These are phyloP conservation scores for Acronicta alni DNA, from an alignment of 2,888 invertebrate genomes.

Conservation along the genomic window DNA sequence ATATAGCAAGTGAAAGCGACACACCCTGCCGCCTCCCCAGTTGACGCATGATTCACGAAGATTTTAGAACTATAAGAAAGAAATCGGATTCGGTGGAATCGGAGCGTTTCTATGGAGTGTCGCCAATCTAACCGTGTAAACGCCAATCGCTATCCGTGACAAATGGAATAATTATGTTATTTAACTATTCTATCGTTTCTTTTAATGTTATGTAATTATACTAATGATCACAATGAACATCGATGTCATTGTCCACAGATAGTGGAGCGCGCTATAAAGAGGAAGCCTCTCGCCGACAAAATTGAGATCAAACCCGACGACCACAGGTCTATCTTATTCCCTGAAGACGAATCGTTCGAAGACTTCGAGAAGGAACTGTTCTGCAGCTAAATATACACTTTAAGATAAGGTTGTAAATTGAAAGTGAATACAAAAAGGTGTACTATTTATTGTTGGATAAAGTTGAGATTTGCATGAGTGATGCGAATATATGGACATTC, in stretches of 20 bases:
- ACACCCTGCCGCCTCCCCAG: no score
- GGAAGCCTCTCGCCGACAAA: conserved; percentile 80
- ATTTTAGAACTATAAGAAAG: no score
- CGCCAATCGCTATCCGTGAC: no score
- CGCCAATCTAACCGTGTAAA: no score
- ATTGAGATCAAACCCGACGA: conserved; percentile 77
- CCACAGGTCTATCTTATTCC: conserved; percentile 90
- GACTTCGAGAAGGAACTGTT: conserved; percentile 91
- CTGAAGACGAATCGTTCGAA: conserved; percentile 88
- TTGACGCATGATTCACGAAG: no score
- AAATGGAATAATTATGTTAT: no score
- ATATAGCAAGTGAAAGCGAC: no score
- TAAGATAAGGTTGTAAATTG: conserved; percentile 16
- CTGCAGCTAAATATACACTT: conserved; percentile 74
- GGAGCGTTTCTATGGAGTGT: no score
- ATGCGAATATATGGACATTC: conserved; percentile 84
- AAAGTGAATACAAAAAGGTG: conserved; percentile 56
- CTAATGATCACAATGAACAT: no score
- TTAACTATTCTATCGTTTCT: no score
- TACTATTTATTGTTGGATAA: background rate
- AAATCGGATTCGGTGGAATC: no score
- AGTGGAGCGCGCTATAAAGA: conserved; percentile 87
- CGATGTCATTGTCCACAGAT: conserved; percentile 76
- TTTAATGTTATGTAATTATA: no score
- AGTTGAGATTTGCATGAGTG: conserved; percentile 24